A percentile compares a stretch with the other conserved stretches of the same genome.
These are phyloP conservation scores for Carettochelys insculpta DNA, from an alignment of 2,113 vertebrate species.

Conservation along the genomic window DNA sequence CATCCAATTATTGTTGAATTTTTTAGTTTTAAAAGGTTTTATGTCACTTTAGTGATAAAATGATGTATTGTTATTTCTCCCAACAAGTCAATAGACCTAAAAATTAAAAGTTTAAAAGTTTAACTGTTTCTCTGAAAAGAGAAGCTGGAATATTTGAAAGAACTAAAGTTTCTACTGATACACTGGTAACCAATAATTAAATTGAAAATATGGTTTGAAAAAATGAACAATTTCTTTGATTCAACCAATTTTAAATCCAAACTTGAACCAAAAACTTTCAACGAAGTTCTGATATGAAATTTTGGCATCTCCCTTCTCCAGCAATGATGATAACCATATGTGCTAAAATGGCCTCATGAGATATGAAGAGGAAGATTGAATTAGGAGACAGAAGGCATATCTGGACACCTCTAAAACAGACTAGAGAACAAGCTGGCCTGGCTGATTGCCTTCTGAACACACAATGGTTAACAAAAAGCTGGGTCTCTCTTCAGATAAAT, in stretches of 20 bases:
- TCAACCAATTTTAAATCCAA: not conserved
- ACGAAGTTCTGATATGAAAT: not conserved
- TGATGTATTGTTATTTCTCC: not conserved
- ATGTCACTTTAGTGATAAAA: not conserved
- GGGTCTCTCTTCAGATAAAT: not conserved
- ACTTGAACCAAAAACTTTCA: not conserved
- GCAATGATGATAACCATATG: not conserved
- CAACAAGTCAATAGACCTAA: not conserved
- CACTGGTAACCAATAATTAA: not conserved
- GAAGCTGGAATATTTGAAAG: not conserved
- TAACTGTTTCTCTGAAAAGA: too few relatives aligned
- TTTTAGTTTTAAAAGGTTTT: slow-evolving; percentile 26
- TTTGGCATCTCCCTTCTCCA: not conserved
- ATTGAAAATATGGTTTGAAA: not conserved
- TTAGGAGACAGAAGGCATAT: too few relatives aligned
- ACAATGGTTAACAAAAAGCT: not conserved
- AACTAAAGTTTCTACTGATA: not conserved
- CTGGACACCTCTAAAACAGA: not conserved
- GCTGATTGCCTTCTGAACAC: accelerated
- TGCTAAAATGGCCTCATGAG: not conserved
- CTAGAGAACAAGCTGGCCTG: accelerated
- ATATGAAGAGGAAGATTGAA: not conserved
- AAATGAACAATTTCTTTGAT: not conserved
- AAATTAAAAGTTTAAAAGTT: too few relatives aligned
- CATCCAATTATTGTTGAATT: not conserved